These are phyloP conservation scores for Corythoichthys intestinalis DNA, from an alignment of 2,113 vertebrate genomes.

Conservation along the genomic window DNA sequence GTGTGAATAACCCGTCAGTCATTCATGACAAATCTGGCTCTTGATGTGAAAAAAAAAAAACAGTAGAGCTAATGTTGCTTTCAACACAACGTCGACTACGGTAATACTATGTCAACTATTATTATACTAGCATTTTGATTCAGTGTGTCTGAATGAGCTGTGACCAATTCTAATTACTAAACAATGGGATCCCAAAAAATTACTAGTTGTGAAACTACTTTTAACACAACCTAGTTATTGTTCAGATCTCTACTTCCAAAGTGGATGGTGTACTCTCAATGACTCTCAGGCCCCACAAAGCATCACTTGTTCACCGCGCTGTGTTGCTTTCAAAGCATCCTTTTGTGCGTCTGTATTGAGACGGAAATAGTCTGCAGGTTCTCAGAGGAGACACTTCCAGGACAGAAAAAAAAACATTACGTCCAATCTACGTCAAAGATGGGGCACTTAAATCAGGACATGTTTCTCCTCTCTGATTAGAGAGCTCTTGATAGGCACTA, in stretches of 20 bases:
- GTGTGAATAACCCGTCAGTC: background rate
- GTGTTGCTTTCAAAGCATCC: slow-evolving; percentile 8
- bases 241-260: background rate
- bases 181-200: background rate
- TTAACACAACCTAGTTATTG: slow-evolving; percentile 4
- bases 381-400: slow-evolving; percentile 46
- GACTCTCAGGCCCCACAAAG: background rate
- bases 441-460: background rate
- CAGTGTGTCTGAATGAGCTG: background rate
- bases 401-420: slow-evolving; percentile 7
- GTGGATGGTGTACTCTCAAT: background rate
- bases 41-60: background rate
- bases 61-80: background rate
- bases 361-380: slow-evolving; percentile 34
- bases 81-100: no score
- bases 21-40: background rate
- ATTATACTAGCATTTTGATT: background rate
- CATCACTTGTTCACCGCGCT: background rate
- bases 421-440: background rate
- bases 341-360: slow-evolving; percentile 8
- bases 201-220: background rate
- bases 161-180: background rate
- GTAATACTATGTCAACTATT: background rate
- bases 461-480: background rate
- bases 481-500: background rate